Evolutionary conservation across 2,113 vertebrate genomes (phyloP), one percentile per base, ranked within the genome.

Genomic region (Kryptolebias marmoratus): DNA sequence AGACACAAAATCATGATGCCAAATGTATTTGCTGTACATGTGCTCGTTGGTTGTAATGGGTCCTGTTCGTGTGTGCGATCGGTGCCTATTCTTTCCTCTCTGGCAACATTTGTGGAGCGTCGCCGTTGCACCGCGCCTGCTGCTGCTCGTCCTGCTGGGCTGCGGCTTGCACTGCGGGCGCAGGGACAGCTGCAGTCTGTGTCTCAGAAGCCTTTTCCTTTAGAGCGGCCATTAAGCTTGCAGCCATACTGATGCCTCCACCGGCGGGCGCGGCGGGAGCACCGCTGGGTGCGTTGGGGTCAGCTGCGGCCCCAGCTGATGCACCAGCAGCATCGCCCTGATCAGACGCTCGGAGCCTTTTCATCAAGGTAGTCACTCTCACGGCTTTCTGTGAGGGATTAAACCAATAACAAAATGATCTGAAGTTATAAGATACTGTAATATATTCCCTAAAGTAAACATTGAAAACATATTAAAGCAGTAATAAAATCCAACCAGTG

Each of bases 351-450:
- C 97, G 92, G 53, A 98, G 95, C 59, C 96, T 95, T 86, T 98
- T 98, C 97, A 99, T 99, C 79, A 99, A 94, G 14, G 97, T 99
- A 76, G 97, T 99, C 72, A 99, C 97, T 85, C 97, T 91, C 22
- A 98, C 96, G 14, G 97, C 97, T 94, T 99, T 99, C 97, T 99
- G 92, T 44, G 60, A 84, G 58, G 57, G 27, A 32, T 1, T 11
- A 64, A 44, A 15, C 56, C 39, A 22, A 27, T 9, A 53, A 22
- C 10, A 22, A 9, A 22, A 18, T 50, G 1, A 50, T 32, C 32
- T 58, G 1, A 59, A 1, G 11, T 59, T 16, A 53, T 11, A 6
- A 36, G 11, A 49, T 16, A 16, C 4, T 4, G 18, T n/a, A 47
- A 6, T 5, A 6, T 49, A 16, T 2, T 49, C 15, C 6, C 11